Base-by-base conservation (phyloP, 2,888 invertebrate species). In the Physocephala rufipes region DNA sequence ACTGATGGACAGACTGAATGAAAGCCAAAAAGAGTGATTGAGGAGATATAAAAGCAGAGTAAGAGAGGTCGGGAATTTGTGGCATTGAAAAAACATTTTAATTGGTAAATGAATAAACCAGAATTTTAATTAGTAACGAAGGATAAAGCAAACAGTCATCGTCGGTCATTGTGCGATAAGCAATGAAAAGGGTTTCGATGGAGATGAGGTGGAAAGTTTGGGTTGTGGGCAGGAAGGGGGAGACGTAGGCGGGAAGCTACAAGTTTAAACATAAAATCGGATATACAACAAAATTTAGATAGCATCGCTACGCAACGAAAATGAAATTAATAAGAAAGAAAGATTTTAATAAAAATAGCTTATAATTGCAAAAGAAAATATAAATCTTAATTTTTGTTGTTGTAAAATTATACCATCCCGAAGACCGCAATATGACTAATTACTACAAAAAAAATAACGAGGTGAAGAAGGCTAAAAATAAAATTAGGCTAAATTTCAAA, bases 81-180 rank as follows among this genome's bases (percentile, higher is more conserved):
- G 28, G 26, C 2, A 9, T 12, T 3, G 24, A 24, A 3, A 13
- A 28, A 58, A 28, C 26, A 58, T 28, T 58, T 58, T 58, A 58
- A 58, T 58, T 58, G 58, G 58, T 36, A 26, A 28, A 28, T 58
- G 58, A 28, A 58, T 58, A 26, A 28, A 24, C 28, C 24, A 58
- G 28, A 28, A 58, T 58, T 58, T 58, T 58, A 58, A 58, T 58
- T 58, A 58, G 58, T 26, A 58, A 58, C 53, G 19, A 21, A 53
- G 24, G 24, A 4, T 13, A 49, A 49, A 49, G 49, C 49, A 49
- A 1, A 49, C 2, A 49, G 9, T 9, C 5, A n/a, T n/a, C n/a
- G n/a, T n/a, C 36, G 4, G 36, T 36, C 36, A 36, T 36, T 4
- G 5, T 36, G 9, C 36, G 36, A 36, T 36, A 36, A 36, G 36